A percentile compares a stretch with the other conserved stretches of the same genome.
These are phyloP conservation scores for Margarornis squamiger DNA, from an alignment of 2,797 vertebrate species.

Conservation along the genomic window DNA sequence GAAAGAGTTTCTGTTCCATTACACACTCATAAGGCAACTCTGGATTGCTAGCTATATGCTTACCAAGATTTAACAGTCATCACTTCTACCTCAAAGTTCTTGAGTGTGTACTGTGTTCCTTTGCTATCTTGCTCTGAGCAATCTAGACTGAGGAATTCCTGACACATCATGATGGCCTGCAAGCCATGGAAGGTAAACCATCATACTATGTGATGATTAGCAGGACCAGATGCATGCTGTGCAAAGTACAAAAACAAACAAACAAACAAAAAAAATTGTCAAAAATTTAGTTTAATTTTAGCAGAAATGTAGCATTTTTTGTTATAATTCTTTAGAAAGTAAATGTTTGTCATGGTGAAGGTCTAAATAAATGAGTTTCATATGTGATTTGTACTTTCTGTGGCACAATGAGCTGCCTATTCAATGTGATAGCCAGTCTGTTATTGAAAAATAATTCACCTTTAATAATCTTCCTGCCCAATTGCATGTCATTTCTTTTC, in stretches of 20 bases:
- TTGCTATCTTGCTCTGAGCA: background rate
- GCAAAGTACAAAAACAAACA: background rate
- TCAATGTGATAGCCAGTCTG: background rate
- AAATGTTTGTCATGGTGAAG: background rate
- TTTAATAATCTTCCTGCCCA: background rate
- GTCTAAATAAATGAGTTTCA: background rate
- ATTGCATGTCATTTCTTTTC: background rate
- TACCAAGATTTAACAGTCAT: background rate
- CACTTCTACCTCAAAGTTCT: background rate
- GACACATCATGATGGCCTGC: background rate
- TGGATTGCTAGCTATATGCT: background rate
- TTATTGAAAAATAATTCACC: background rate
- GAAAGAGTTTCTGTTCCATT: background rate
- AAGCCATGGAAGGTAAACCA: background rate
- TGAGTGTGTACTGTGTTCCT: background rate
- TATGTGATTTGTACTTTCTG: background rate
- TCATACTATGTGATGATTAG: background rate
- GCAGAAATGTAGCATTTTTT: background rate
- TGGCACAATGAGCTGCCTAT: background rate
- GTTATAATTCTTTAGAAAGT: background rate
- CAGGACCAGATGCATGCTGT: background rate
- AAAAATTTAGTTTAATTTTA: background rate
- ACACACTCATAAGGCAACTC: background rate
- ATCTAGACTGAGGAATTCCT: background rate
- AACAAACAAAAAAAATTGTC: rapidly evolving